Evolutionary conservation across 2,888 invertebrate genomes (phyloP).

Genomic region (Listrodromus nycthemerus): DNA sequence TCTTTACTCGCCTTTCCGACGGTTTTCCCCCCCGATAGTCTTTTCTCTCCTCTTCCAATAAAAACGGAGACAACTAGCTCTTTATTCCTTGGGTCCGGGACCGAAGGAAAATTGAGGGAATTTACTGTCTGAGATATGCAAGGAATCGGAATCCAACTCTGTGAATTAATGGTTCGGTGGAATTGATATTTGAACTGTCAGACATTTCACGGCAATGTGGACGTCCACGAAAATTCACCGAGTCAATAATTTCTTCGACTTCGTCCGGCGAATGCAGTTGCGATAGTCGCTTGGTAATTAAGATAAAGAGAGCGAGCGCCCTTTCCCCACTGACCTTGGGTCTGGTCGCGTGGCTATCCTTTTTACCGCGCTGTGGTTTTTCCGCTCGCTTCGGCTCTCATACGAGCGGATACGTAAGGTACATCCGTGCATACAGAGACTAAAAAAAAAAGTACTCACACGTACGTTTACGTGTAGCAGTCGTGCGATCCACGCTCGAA

Average conservation of each 20-base stretch:
- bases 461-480: background rate
- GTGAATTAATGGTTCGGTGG: background rate
- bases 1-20: background rate
- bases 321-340: constrained; percentile 66
- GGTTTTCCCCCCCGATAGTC: background rate
- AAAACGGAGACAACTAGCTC: background rate
- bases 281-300: constrained; percentile 39
- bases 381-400: constrained; percentile 66
- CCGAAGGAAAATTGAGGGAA: background rate
- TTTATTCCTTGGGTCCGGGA: background rate
- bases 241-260: constrained; percentile 18
- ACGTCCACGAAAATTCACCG: background rate
- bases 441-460: background rate
- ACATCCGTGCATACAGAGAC: constrained; percentile 22
- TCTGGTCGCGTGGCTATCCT: constrained; percentile 60
- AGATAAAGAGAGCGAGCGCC: constrained; percentile 56
- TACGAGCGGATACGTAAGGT: constrained; percentile 43
- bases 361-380: constrained; percentile 65
- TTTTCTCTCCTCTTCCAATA: background rate
- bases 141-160: background rate
- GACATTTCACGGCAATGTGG: background rate
- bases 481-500: constrained; percentile 43
- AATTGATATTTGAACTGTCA: background rate
- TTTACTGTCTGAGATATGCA: background rate
- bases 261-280: background rate